phyloP scores from a whole-genome alignment of 2,888 invertebrate genomes.

The Pimpla rufipes region DNA sequence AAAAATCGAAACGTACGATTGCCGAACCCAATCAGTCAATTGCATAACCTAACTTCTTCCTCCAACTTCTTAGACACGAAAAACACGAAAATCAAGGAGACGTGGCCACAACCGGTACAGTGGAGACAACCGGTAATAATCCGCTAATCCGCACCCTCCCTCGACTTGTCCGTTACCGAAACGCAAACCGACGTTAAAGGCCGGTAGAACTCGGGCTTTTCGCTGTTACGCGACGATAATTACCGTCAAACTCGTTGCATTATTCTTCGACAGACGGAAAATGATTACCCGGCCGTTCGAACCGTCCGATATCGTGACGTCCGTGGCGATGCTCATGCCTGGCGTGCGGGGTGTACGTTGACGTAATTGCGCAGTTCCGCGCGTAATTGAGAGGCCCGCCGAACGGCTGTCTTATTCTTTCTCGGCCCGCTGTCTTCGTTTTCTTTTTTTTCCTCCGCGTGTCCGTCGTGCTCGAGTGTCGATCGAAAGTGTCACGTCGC shows the following conservation, averaged over 20 bases:
- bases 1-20: no score
- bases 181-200: not conserved
- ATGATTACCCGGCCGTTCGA: conserved; percentile 33
- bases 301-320: conserved; percentile 52
- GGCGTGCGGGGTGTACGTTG: conserved; percentile 45
- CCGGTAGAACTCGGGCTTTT: not conserved
- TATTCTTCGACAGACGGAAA: not conserved
- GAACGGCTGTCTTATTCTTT: conserved; percentile 60
- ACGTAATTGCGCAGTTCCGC: conserved; percentile 64
- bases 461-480: conserved; percentile 28
- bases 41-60: no score
- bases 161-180: not conserved
- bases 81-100: no score
- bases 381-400: conserved; percentile 56
- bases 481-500: conserved; percentile 56
- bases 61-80: no score
- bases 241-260: conserved; percentile 15
- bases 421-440: conserved; percentile 2
- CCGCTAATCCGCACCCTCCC: no score
- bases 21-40: no score
- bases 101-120: no score
- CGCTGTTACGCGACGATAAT: conserved; percentile 1
- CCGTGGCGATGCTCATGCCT: conserved; percentile 38
- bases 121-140: no score
- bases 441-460: conserved; percentile 10